Base-by-base conservation (phyloP, 2,888 invertebrate genomes). In the Ecliptopera silaceata region DNA sequence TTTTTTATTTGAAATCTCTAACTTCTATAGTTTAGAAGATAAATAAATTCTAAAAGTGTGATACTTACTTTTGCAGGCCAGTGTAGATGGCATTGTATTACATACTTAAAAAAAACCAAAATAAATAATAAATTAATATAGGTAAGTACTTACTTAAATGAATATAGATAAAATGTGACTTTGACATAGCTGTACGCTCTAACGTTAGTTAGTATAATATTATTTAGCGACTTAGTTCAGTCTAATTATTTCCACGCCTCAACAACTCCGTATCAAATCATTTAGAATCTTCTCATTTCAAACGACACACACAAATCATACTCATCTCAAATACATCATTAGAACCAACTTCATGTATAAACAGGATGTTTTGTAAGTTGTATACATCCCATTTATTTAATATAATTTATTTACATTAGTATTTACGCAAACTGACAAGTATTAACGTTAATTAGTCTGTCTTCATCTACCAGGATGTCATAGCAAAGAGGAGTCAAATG, bases 401-500 rank as follows among this genome's bases (percentile, higher is more conserved):
- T 47, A 31, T 22, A 56, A 45, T 45, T 56, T 38, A 49, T 49
- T 56, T 49, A 44, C 42, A 39, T 49, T 29, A 49, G 49, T 49
- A 45, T 58, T 53, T 49, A 53, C 38, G 44, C 50, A 60, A 62
- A 61, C 63, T 63, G 63, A 63, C 61, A 63, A 59, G 41, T 57
- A 61, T 57, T 49, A 65, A 63, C 65, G 57, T 57, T 64, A 63
- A 66, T 61, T 61, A 64, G 41, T 66, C 64, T 66, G 66, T 66
- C 66, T 64, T 59, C 66, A 61, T 66, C 58, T 62, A 66, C 63
- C 63, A 65, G 63, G 67, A 67, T 62, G 60, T 61, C 61, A 63
- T 59, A 67, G 71, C 66, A 70, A 58, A 69, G 72, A 69, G 67
- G 71, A 72, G 71, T 65, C 68, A 70, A 82, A 83, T 80, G 82